Evolutionary conservation across 2,888 invertebrate genomes (phyloP).

Genomic region (Chymomyza caudatula): DNA sequence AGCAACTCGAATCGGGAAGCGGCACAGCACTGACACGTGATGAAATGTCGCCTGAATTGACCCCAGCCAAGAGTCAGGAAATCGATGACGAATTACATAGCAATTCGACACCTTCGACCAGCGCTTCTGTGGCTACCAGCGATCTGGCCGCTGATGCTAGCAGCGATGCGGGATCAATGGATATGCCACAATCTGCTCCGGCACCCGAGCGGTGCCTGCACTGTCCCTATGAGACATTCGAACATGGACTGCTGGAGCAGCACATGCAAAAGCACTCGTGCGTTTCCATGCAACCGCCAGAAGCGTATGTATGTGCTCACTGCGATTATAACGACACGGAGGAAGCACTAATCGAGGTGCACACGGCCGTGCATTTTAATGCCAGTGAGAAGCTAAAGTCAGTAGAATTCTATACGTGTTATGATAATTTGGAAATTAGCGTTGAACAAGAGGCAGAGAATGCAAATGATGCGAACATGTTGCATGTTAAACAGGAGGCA

Average conservation of each 20-base stretch:
- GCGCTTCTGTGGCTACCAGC: slow-evolving; percentile 71
- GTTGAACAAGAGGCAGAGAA: slow-evolving; percentile 51
- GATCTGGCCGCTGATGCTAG: slow-evolving; percentile 65
- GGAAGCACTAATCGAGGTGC: slow-evolving; percentile 86
- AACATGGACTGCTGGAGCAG: slow-evolving; percentile 85
- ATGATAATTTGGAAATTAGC: slow-evolving; percentile 75
- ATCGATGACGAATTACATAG: slow-evolving; percentile 55
- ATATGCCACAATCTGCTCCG: slow-evolving; percentile 47
- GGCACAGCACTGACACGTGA: slow-evolving; percentile 25
- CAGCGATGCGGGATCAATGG: slow-evolving; percentile 62
- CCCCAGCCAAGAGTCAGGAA: neutral
- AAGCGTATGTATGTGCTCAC: slow-evolving; percentile 85
- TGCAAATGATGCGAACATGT: neutral
- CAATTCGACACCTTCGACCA: slow-evolving; percentile 66
- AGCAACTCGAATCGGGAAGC: slow-evolving; percentile 72
- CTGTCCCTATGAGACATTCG: slow-evolving; percentile 88
- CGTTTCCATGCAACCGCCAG: slow-evolving; percentile 79
- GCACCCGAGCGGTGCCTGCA: slow-evolving; percentile 81
- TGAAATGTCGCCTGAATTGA: slow-evolving; percentile 1
- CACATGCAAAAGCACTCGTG: slow-evolving; percentile 87
- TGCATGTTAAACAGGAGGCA: slow-evolving; percentile 46
- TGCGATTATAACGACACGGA: slow-evolving; percentile 90
- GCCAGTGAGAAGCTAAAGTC: slow-evolving; percentile 72
- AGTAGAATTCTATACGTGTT: slow-evolving; percentile 76
- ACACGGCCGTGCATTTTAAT: slow-evolving; percentile 87